These are phyloP conservation scores for Geodia barretti DNA, from an alignment of 37 sponge, comb jelly and placozoan species.

Conservation along the genomic window DNA sequence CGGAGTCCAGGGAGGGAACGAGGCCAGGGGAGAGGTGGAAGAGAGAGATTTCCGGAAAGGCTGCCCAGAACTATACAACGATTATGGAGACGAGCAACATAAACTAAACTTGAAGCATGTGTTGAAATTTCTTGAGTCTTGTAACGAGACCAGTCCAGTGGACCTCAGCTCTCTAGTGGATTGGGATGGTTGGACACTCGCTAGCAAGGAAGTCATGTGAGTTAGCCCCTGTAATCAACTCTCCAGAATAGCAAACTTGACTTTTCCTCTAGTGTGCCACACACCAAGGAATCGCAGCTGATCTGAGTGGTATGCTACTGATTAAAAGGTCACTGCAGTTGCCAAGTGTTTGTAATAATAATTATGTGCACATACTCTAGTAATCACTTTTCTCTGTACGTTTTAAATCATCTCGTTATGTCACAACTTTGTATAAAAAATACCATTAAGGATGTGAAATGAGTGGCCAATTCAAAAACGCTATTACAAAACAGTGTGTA, in stretches of 20 bases:
- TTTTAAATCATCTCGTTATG: background rate
- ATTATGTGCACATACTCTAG: background rate
- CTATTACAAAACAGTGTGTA: slow-evolving; percentile 26
- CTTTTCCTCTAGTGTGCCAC: slow-evolving; percentile 23
- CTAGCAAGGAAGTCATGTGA: slow-evolving; percentile 71
- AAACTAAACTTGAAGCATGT: slow-evolving; percentile 52
- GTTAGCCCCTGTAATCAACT: slow-evolving; percentile 1
- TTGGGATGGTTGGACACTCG: slow-evolving; percentile 82
- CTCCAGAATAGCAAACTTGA: no score
- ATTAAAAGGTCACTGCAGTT: background rate
- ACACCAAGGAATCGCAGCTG: slow-evolving; percentile 42
- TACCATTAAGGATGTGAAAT: background rate
- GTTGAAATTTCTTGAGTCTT: slow-evolving; percentile 53
- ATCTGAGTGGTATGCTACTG: background rate
- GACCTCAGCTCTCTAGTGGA: slow-evolving; percentile 59
- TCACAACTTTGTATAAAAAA: background rate
- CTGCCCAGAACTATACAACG: slow-evolving; percentile 34
- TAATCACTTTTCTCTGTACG: background rate
- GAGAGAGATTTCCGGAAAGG: slow-evolving; percentile 29
- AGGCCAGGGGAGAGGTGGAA: background rate
- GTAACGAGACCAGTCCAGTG: slow-evolving; percentile 54
- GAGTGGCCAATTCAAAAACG: background rate
- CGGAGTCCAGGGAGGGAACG: background rate
- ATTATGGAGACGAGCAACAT: slow-evolving; percentile 66
- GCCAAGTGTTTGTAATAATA: background rate